Evolutionary conservation across 2,888 invertebrate genomes (phyloP).

Genomic region (Ectobius pallidus): DNA sequence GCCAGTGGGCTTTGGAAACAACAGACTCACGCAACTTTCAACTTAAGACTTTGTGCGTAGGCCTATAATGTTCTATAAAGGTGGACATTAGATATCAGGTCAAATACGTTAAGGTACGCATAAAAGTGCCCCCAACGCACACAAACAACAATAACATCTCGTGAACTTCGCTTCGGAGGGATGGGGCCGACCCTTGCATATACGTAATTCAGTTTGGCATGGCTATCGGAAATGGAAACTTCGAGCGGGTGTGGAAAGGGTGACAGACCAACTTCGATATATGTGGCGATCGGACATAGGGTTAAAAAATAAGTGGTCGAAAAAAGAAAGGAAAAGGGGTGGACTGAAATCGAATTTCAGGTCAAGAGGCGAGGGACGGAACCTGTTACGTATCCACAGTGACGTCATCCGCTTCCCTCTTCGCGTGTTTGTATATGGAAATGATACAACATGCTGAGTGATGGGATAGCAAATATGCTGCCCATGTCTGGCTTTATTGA

Average conservation of each 20-base stretch:
- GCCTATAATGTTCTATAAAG: neutral
- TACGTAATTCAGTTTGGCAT: conserved; percentile 26
- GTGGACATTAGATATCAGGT: neutral
- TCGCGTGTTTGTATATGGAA: neutral
- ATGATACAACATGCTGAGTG: neutral
- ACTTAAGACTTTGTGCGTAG: neutral
- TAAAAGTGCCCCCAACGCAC: neutral
- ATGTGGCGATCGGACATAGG: conserved; percentile 12
- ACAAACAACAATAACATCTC: too few species aligned
- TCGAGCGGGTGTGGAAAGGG: neutral
- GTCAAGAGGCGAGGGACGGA: conserved; percentile 6
- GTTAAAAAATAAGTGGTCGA: neutral
- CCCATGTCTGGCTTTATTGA: too few species aligned
- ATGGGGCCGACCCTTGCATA: neutral
- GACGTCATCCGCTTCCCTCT: neutral
- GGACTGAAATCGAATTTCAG: conserved; percentile 25
- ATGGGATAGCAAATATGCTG: too few species aligned
- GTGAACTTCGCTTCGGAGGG: neutral
- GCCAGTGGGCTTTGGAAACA: too few species aligned
- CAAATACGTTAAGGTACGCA: too few species aligned
- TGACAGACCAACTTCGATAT: neutral
- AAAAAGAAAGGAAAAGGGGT: conserved; percentile 10
- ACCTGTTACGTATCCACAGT: conserved; percentile 3
- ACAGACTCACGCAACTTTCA: conserved; percentile 4
- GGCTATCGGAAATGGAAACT: conserved; percentile 24